phyloP scores from a whole-genome alignment of 2,113 vertebrate species.

The Osmerus eperlanus region DNA sequence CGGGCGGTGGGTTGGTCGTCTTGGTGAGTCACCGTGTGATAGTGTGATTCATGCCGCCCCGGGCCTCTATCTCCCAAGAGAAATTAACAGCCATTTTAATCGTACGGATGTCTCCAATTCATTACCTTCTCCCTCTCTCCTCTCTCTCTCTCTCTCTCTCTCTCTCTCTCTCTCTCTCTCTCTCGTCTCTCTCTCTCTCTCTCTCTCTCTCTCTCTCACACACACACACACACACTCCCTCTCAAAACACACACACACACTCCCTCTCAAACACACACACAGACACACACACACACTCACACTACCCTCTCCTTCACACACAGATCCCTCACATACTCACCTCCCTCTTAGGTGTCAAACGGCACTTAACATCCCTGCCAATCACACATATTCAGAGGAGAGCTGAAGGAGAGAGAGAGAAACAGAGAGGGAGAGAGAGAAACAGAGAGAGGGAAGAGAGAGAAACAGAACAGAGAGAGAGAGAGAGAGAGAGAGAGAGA shows the following conservation, averaged over 20 bases:
- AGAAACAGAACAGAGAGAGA: slow-evolving; percentile 10
- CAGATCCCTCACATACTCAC: slow-evolving; percentile 66
- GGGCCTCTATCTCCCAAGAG: slow-evolving; percentile 73
- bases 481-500: slow-evolving; percentile 25
- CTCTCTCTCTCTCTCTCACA: not conserved
- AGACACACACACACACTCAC: slow-evolving; percentile 22
- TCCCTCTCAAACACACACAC: not conserved
- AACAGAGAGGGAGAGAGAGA: slow-evolving; percentile 41
- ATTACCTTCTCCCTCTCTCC: slow-evolving; percentile 58
- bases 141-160: not conserved
- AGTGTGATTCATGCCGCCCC: slow-evolving; percentile 71
- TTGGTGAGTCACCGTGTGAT: slow-evolving; percentile 64
- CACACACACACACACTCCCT: slow-evolving; percentile 39
- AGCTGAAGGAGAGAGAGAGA: slow-evolving; percentile 66
- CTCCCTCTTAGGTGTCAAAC: slow-evolving; percentile 77
- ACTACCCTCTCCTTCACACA: slow-evolving; percentile 10
- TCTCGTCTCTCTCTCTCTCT: too few species aligned
- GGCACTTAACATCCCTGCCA: slow-evolving; percentile 82
- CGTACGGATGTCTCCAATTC: slow-evolving; percentile 77
- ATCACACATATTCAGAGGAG: slow-evolving; percentile 73
- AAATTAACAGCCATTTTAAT: slow-evolving; percentile 83
- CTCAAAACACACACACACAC: slow-evolving; percentile 35
- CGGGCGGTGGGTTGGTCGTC: slow-evolving; percentile 26
- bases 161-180: not conserved
- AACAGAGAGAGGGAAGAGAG: slow-evolving; percentile 16